phyloP scores from a whole-genome alignment of 2,797 vertebrate genomes.

The Sebastes iracundus region DNA sequence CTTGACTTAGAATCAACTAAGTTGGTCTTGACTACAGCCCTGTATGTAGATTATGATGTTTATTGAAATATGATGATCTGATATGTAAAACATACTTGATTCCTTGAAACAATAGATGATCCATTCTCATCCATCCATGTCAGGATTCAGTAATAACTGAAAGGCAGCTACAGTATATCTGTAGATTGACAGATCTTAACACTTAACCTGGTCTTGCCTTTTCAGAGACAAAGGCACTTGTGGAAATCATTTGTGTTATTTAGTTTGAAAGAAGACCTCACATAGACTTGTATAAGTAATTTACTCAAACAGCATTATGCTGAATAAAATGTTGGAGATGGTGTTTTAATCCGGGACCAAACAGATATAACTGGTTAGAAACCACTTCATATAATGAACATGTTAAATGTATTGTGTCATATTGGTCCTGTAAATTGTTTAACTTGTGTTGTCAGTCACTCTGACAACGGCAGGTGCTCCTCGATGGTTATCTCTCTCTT shows the following conservation, averaged over 20 bases:
- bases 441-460: neutral
- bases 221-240: too few species aligned
- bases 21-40: too few species aligned
- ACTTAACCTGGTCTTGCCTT: too few species aligned
- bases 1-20: too few species aligned
- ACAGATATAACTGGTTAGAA: neutral
- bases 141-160: neutral
- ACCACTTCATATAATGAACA: neutral
- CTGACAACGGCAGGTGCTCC: conserved; percentile 9
- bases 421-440: neutral
- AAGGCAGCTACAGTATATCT: too few species aligned
- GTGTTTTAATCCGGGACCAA: neutral
- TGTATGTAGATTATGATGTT: too few species aligned
- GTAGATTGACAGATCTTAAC: too few species aligned
- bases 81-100: neutral
- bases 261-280: neutral
- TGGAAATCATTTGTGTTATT: neutral
- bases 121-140: neutral
- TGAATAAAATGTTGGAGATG: neutral
- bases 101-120: neutral
- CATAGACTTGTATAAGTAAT: accelerated
- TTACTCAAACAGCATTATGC: neutral
- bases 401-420: neutral
- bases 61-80: too few species aligned
- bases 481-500: conserved; percentile 3